Evolutionary conservation across 2,888 invertebrate species (phyloP).

Genomic region (Helleia helle): DNA sequence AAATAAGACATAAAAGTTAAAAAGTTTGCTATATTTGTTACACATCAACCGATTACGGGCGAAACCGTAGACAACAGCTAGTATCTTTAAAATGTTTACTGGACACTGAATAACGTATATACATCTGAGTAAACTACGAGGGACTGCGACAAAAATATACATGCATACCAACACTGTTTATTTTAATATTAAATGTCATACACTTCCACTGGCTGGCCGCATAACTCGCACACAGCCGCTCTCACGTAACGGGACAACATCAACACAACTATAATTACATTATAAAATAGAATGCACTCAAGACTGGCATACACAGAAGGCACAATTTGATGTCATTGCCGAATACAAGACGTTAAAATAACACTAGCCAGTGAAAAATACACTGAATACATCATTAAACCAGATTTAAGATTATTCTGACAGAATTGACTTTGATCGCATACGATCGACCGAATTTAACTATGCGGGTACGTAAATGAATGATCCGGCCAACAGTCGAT

Average conservation of each 20-base stretch:
- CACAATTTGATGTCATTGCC: slow-evolving; percentile 18
- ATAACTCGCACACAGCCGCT: background rate
- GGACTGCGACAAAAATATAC: no score
- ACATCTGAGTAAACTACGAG: no score
- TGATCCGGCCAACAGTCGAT: slow-evolving; percentile 19
- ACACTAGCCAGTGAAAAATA: slow-evolving; percentile 17
- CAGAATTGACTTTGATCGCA: slow-evolving; percentile 9
- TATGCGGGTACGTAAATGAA: slow-evolving; percentile 7
- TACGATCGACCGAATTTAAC: no score
- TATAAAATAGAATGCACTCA: slow-evolving; percentile 20
- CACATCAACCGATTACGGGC: no score
- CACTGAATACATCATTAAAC: slow-evolving; percentile 13
- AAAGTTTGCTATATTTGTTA: no score
- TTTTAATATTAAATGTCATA: background rate
- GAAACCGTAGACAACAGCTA: no score
- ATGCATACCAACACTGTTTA: no score
- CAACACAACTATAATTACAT: slow-evolving; percentile 23
- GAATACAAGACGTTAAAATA: background rate
- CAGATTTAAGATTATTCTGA: background rate
- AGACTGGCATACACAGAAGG: slow-evolving; percentile 33
- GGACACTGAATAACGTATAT: no score
- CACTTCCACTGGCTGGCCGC: no score
- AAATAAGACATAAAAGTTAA: no score
- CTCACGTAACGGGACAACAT: background rate
- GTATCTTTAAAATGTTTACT: no score